phyloP scores from a whole-genome alignment of 2,113 vertebrate genomes.

The Tachysurus vachellii region DNA sequence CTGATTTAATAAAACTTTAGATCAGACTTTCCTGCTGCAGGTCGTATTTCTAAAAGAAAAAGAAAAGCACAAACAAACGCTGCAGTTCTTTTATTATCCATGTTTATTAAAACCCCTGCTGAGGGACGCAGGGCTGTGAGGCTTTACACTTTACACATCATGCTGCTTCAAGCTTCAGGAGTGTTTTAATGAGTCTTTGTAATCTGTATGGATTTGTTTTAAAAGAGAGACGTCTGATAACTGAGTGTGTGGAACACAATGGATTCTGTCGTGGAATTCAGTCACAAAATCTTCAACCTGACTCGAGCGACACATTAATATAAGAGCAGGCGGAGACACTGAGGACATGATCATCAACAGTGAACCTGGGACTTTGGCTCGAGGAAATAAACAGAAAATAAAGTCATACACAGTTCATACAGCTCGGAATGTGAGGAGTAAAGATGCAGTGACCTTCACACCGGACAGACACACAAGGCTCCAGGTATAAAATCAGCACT shows the following conservation, averaged over 20 bases:
- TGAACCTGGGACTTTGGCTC: not conserved
- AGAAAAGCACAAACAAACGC: not conserved
- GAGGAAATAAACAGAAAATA: not conserved
- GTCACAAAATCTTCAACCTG: not conserved
- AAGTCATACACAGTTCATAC: not conserved
- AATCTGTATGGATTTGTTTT: not conserved
- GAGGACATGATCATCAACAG: not conserved
- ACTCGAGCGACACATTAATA: not conserved
- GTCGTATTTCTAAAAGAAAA: not conserved
- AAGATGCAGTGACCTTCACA: not conserved
- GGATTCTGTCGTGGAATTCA: too few species aligned
- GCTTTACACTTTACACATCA: not conserved
- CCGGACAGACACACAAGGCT: not conserved
- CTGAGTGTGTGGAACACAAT: not conserved
- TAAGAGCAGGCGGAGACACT: not conserved
- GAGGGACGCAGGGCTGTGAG: not conserved
- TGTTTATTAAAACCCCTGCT: conserved; percentile 4
- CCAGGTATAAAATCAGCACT: not conserved
- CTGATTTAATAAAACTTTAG: not conserved
- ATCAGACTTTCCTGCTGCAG: not conserved
- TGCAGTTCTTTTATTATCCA: not conserved
- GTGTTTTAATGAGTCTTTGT: not conserved
- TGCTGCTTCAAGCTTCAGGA: not conserved
- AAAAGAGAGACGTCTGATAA: not conserved
- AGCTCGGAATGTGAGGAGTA: not conserved